Evolutionary conservation across 2,888 invertebrate genomes (phyloP).

Genomic region (Pandemis corylana): DNA sequence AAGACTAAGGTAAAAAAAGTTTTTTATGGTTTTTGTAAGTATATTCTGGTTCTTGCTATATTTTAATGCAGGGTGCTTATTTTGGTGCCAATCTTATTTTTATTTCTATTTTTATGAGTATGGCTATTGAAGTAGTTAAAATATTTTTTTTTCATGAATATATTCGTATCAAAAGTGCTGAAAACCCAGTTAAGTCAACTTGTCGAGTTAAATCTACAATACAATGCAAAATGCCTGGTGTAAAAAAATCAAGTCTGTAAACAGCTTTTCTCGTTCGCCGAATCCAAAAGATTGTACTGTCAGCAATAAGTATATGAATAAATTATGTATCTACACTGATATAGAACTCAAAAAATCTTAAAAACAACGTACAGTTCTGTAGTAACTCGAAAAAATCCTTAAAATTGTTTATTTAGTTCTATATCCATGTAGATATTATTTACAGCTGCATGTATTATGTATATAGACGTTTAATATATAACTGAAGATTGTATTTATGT

Average conservation of each 20-base stretch:
- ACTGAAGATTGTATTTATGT: constrained; percentile 76
- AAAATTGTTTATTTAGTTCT: not conserved
- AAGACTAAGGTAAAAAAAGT: not conserved
- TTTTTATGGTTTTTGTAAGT: not conserved
- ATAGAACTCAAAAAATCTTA: not conserved
- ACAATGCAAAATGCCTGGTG: not conserved
- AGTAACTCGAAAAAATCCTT: too few species aligned
- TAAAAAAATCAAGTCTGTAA: not conserved
- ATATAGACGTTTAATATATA: constrained; percentile 65
- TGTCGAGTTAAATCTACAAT: not conserved
- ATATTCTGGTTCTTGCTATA: not conserved
- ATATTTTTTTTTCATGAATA: not conserved
- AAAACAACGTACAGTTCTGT: not conserved
- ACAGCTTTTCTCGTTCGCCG: not conserved
- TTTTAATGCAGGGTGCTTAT: not conserved
- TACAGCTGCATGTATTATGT: constrained; percentile 51
- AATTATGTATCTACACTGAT: not conserved
- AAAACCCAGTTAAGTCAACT: not conserved
- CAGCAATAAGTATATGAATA: not conserved
- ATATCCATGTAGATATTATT: not conserved
- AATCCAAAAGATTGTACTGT: not conserved
- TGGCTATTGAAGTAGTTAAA: not conserved
- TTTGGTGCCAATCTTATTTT: not conserved
- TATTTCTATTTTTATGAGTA: constrained; percentile 1
- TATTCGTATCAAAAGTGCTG: not conserved